Evolutionary conservation across 1,140 invertebrate species (phyloP), one percentile per base, ranked within the genome.

Genomic region (Hylyphantes graminicola): DNA sequence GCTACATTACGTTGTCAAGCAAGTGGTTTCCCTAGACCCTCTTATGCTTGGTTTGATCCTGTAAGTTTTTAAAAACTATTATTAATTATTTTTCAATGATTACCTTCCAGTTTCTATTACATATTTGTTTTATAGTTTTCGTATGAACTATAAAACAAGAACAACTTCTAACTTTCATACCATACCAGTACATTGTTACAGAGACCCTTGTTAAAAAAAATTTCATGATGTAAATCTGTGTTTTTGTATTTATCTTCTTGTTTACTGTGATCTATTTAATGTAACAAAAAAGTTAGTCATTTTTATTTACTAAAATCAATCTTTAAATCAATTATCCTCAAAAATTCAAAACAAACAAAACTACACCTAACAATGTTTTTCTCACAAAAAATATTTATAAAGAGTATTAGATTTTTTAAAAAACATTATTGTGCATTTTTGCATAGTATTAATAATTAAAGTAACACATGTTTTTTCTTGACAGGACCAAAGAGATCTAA

Each of bases 21-120:
- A 0, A 92, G 89, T 13, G 96, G 95, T 3, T 96, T 96, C 89
- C 96, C 96, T 2, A 92, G 92, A 8, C 96, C 96, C 64, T 92
- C 90, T 48, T 95, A 94, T 87, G 92, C 92, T 15, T 97, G 96
- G 96, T 93, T 96, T 67, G 87, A 89, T 77, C 84, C 86, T 50
- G 85, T 88, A 70, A 85, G 85, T 19, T 13, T 57, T 53, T 79
- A n/a, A 35, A 2, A 35, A 2, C 35, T 35, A 35, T 35, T 35
- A 35, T 35, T 35, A 35, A 35, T 35, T 35, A 5, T 35, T 35
- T 35, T 35, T 35, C 35, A 35, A 35, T 35, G 35, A 5, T 35
- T 35, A 35, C 5, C 35, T 35, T 35, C 5, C 35, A 35, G 35
- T 35, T 35, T 35, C 35, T 5, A 35, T 35, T 35, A 35, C 5